phyloP scores from a whole-genome alignment of 1,140 invertebrate genomes.

The Drosophila fuyamai region DNA sequence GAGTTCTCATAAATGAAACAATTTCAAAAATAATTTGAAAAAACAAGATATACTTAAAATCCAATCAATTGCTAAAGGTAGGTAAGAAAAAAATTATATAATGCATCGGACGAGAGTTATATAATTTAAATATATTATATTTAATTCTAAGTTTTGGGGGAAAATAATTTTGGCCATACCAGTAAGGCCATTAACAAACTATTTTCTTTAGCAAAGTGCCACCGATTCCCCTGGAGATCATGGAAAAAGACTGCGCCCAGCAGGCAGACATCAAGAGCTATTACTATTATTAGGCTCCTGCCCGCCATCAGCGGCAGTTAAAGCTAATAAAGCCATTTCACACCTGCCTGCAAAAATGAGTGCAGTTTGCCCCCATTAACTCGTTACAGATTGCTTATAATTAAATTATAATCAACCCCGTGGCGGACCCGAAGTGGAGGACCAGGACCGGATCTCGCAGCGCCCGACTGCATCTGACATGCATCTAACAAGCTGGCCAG shows the following conservation, averaged over 20 bases:
- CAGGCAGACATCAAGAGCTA: constrained; percentile 59
- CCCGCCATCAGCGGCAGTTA: constrained; percentile 23
- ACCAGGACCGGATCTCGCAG: constrained; percentile 21
- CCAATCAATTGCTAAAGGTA: no score
- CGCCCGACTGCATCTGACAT: constrained; percentile 55
- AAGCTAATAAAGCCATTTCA: constrained; percentile 82
- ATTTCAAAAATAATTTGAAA: neutral
- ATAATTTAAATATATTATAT: no score
- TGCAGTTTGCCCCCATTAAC: constrained; percentile 67
- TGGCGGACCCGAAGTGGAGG: constrained; percentile 19
- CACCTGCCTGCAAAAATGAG: constrained; percentile 75
- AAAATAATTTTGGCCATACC: neutral
- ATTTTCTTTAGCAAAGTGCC: neutral
- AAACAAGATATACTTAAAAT: neutral
- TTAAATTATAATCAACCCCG: constrained; percentile 80
- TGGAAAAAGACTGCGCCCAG: constrained; percentile 24
- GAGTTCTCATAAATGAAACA: neutral
- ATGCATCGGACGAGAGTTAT: no score
- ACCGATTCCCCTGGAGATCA: constrained; percentile 4
- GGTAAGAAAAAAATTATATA: no score
- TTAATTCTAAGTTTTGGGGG: neutral
- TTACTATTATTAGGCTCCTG: constrained; percentile 67
- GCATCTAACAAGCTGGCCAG: constrained; percentile 79
- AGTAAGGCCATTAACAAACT: neutral
- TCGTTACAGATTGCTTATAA: constrained; percentile 81